phyloP scores from a whole-genome alignment of 1,140 invertebrate genomes.

The Eriosoma lanigerum region DNA sequence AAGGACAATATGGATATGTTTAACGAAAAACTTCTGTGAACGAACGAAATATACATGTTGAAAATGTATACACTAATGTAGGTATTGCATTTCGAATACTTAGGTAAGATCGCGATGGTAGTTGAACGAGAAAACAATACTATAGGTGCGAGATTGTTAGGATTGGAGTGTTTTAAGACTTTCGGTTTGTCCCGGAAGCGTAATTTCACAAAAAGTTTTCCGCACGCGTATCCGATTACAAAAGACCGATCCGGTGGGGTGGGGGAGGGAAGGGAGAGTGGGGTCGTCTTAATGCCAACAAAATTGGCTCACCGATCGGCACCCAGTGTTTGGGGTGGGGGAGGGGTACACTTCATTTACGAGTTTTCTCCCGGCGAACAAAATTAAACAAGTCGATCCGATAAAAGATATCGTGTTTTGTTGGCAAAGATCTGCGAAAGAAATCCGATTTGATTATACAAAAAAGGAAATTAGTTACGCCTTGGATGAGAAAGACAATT shows the following conservation, averaged over 20 bases:
- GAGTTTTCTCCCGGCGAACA: conserved; percentile 15
- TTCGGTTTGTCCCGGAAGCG: not conserved
- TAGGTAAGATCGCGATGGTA: too few relatives aligned
- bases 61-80: too few relatives aligned
- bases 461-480: conserved; percentile 31
- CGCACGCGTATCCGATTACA: conserved; percentile 38
- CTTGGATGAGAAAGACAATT: conserved; percentile 9
- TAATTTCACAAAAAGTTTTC: conserved; percentile 39
- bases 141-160: not conserved
- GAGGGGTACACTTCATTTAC: not conserved
- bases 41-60: too few relatives aligned
- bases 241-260: not conserved
- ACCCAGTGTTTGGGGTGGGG: not conserved
- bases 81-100: too few relatives aligned
- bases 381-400: conserved; percentile 38
- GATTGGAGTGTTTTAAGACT: not conserved
- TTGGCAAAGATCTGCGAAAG: conserved; percentile 21
- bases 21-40: too few relatives aligned
- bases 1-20: too few relatives aligned
- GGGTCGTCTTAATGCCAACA: conserved; percentile 17
- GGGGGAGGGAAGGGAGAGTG: not conserved
- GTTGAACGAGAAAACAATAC: conserved; percentile 7
- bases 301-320: conserved; percentile 30
- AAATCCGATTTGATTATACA: conserved; percentile 36
- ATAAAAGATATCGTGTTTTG: conserved; percentile 28